Base-by-base conservation (phyloP, 2,888 invertebrate species). In the Oxyscelio sp. region DNA sequence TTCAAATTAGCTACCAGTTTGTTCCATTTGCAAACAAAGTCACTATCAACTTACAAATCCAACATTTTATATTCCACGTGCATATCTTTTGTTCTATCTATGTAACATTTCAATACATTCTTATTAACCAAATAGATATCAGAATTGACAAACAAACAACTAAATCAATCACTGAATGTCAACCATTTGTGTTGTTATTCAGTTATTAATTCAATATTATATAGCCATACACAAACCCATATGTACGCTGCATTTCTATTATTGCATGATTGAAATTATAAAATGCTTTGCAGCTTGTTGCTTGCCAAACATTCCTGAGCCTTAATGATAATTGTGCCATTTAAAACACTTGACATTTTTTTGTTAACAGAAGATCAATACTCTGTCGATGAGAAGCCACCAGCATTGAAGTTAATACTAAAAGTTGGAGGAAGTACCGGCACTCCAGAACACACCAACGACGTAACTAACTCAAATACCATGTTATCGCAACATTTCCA, bases 401-500 rank as follows among this genome's bases (percentile, higher is more conserved):
- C 95, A 52, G 96, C 96, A 52, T 92, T 97, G 31, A 97, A 97
- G 90, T 93, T 97, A 66, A 97, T 97, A 81, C 93, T 97, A 31
- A 97, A 97, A 94, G 97, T 97, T 22, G 97, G 97, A 21, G 96
- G 95, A 27, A 96, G 95, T 80, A 95, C 95, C 90, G 96, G 96
- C 17, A 97, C 97, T 6, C 97, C 97, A 0, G 97, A 97, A 90
- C 90, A 93, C 92, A 90, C 89, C 19, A 90, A 89, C 70, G 92
- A 93, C 40, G 90, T 92, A 9, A 92, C 93, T 3, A 91, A 85
- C 50, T 77, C 90, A 65, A 82, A 84, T 66, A 81, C 90, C 22
- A 93, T 94, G 92, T 80, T 93, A 81, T 93, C 94, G 24, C 94
- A 94, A 75, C 92, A 92, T 8, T 93, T 93, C 56, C 93, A 93